Base-by-base conservation (phyloP, 2,888 invertebrate species). In the Cecidostiba fungosa region DNA sequence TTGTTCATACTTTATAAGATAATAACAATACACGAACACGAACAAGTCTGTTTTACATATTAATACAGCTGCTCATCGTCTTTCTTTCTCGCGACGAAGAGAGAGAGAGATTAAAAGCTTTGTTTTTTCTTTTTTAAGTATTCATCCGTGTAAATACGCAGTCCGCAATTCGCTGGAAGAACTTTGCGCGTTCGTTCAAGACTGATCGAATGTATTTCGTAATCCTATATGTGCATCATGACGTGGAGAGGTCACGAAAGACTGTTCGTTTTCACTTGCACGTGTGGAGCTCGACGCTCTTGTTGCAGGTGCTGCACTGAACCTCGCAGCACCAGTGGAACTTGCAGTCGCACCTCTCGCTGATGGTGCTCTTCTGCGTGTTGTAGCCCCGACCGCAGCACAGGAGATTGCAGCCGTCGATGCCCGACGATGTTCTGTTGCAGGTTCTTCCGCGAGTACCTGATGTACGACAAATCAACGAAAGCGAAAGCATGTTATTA, bases 311-410 rank as follows among this genome's bases (percentile, higher is more conserved):
- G 94, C 98, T 97, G 94, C 98, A 99, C 92, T 97, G 96, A 87
- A 99, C 98, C 91, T 96, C 96, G 94, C 99, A 99, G 94, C 99
- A 99, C 98, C 98, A 99, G 93, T 98, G 97, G 94, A 99, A 99
- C 93, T 97, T 97, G 94, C 99, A 99, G 91, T 97, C 96, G 93
- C 99, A 99, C 88, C 98, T 95, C 91, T 97, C 97, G 88, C 95
- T 95, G 82, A 96, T 94, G 70, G 95, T 96, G 86, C 96, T 95
- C 92, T 97, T 97, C 91, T 96, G 95, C 29, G 98, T 98, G 94
- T 97, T 97, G 95, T 98, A 98, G 47, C 98, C 98, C 86, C 98
- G 95, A 14, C 98, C 98, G 93, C 98, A 99, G 94, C 98, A 99
- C 91, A 98, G 95, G 32, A 97, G 95, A 92, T 96, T 96, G 94